These are phyloP conservation scores for Drosophila nigricruria DNA, from an alignment of 2,888 invertebrate genomes.

Conservation along the genomic window DNA sequence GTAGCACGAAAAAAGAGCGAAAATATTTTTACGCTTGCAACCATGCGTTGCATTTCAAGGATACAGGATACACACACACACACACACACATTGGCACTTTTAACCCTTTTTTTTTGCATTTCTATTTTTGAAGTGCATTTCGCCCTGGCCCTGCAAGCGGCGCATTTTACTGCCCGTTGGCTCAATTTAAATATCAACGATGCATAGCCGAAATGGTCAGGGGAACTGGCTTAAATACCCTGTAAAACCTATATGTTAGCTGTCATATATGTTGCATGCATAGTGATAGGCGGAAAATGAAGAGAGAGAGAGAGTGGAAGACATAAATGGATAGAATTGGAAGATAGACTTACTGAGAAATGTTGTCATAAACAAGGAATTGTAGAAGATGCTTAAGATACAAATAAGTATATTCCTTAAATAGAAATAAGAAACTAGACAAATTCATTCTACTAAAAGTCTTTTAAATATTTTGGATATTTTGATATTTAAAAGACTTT, in stretches of 20 bases:
- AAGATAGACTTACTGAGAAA: too few relatives aligned
- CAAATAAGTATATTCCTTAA: background rate
- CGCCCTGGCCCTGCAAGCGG: slow-evolving; percentile 52
- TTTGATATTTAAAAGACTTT: too few relatives aligned
- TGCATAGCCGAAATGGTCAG: slow-evolving; percentile 72
- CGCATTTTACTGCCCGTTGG: slow-evolving; percentile 71
- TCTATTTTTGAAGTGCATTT: slow-evolving; percentile 80
- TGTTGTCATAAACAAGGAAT: background rate
- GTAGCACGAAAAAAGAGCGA: slow-evolving; percentile 10
- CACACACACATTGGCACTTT: slow-evolving; percentile 44
- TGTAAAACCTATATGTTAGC: slow-evolving; percentile 6
- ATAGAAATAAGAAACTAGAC: too few relatives aligned
- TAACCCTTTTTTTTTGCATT: slow-evolving; percentile 67
- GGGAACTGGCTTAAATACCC: slow-evolving; percentile 47
- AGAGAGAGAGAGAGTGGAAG: too few relatives aligned
- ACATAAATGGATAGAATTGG: too few relatives aligned
- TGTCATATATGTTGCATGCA: background rate
- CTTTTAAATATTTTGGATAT: too few relatives aligned
- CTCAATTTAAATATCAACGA: slow-evolving; percentile 81
- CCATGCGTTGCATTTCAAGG: slow-evolving; percentile 68
- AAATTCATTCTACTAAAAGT: too few relatives aligned
- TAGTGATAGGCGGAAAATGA: too few relatives aligned
- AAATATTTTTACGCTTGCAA: slow-evolving; percentile 36
- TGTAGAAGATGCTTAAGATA: background rate
- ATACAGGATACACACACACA: slow-evolving; percentile 46